A percentile compares a stretch with the other conserved stretches of the same genome.
Evolutionary conservation across 2,113 vertebrate genomes (phyloP).

Genomic region (Pollimyrus isidori): DNA sequence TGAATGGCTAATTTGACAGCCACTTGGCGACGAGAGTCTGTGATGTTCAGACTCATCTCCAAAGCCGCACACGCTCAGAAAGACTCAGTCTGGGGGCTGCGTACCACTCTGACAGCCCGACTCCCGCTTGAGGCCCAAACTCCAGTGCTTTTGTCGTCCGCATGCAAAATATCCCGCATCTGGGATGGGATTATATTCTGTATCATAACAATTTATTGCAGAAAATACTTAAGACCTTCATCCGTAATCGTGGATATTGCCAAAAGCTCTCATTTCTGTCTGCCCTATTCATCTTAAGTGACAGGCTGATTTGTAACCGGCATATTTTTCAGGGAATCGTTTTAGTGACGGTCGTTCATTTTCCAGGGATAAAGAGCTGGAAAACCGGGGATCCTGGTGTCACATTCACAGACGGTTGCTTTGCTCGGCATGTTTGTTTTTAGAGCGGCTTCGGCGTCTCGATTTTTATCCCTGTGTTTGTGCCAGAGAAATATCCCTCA

Average conservation of each 20-base stretch:
- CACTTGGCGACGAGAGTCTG: constrained; percentile 43
- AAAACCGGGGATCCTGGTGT: constrained; percentile 25
- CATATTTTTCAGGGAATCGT: constrained; percentile 25
- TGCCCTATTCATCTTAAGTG: constrained; percentile 40
- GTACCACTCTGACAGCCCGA: not conserved
- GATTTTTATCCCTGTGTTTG: constrained; percentile 10
- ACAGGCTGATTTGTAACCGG: constrained; percentile 48
- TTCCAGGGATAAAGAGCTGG: constrained; percentile 41
- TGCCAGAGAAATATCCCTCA: not conserved
- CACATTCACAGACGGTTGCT: not conserved
- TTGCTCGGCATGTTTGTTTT: constrained; percentile 10
- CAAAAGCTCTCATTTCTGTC: constrained; percentile 39
- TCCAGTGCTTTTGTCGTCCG: constrained; percentile 10
- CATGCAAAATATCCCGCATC: constrained; percentile 24
- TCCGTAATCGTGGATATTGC: constrained; percentile 29
- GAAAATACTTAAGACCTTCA: constrained; percentile 18
- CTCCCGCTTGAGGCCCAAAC: not conserved
- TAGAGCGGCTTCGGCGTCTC: constrained; percentile 1
- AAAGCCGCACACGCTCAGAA: constrained; percentile 21
- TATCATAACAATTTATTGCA: constrained; percentile 32
- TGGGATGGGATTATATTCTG: constrained; percentile 21
- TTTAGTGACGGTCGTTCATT: constrained; percentile 33
- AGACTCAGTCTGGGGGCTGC: not conserved
- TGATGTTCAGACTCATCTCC: constrained; percentile 41
- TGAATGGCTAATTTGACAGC: constrained; percentile 54